Evolutionary conservation across 2,888 invertebrate genomes (phyloP).

Genomic region (Pristionchus exspectatus): DNA sequence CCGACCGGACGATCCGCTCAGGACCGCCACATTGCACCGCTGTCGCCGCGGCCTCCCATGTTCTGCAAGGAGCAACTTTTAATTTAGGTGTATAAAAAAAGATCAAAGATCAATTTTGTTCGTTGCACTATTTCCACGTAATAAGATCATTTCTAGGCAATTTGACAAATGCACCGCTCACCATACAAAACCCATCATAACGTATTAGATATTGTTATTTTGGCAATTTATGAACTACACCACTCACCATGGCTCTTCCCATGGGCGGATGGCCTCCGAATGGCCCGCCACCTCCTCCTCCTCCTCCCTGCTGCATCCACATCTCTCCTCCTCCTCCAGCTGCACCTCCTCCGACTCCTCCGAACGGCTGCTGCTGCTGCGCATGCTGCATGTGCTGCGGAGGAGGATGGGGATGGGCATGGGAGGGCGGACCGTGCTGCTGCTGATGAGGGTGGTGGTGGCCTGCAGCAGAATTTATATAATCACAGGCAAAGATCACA

Average conservation of each 20-base stretch:
- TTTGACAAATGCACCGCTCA: too few relatives aligned
- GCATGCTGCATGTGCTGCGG: not conserved
- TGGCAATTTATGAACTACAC: too few relatives aligned
- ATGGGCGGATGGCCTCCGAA: not conserved
- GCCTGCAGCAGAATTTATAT: not conserved
- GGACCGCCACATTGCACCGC: not conserved
- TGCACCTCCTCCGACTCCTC: not conserved
- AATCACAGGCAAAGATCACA: too few relatives aligned
- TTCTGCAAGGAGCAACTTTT: not conserved
- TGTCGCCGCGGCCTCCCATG: conserved; percentile 34
- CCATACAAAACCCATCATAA: too few relatives aligned
- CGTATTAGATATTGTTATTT: too few relatives aligned
- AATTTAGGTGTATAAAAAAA: not conserved
- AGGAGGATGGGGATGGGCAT: not conserved
- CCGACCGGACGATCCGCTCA: not conserved
- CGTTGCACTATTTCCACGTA: too few relatives aligned
- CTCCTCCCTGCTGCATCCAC: conserved; percentile 23
- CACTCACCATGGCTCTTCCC: conserved; percentile 21
- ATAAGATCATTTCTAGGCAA: too few relatives aligned
- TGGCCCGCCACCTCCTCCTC: not conserved
- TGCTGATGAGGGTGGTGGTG: too few relatives aligned
- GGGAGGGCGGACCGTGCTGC: not conserved
- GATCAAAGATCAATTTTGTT: too few relatives aligned
- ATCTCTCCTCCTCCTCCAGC: not conserved
- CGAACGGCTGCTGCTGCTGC: conserved; percentile 21